Percentiles rank a stretch among this genome's conserved stretches.
Evolutionary conservation across 2,113 vertebrate species (phyloP).

Genomic region (cattle (Bos taurus)): ARS-UCD2.0 NC_037333.1:13859501-13860000

Average conservation of each 20-base stretch:
- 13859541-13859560: not conserved
- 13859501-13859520: not conserved
- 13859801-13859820: not conserved
- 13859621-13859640: not conserved
- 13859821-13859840: not conserved
- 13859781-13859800: not conserved
- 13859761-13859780: not conserved
- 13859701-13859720: slow-evolving; percentile 25
- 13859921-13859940: not conserved
- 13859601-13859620: not conserved
- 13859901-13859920: not conserved
- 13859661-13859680: not conserved
- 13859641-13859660: not conserved
- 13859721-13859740: not conserved
- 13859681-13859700: not conserved
- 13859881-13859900: not conserved
- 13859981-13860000: slow-evolving; percentile 45
- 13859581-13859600: not conserved
- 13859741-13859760: not conserved
- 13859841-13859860: not conserved
- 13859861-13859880: not conserved
- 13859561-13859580: not conserved
- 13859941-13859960: not conserved
- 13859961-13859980: slow-evolving; percentile 54
- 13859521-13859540: not conserved